Conservation (phyloP, 2,797 vertebrate genomes). For the Acridotheres tristis region DNA sequence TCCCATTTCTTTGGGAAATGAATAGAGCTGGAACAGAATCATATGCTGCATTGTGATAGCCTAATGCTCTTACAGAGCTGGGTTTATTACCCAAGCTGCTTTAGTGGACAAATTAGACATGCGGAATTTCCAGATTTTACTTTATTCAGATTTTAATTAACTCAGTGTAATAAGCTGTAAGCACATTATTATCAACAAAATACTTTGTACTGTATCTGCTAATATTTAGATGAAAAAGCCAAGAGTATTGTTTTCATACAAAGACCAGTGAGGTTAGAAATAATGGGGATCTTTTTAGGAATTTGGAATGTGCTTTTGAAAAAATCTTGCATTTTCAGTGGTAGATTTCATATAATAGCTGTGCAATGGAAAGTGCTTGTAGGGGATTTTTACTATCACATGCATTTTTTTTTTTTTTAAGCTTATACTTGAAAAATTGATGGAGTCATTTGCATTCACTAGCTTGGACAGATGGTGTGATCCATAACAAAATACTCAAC, state of each 20-base stretch:
- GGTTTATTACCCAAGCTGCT: constrained; percentile 56
- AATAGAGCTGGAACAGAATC: constrained; percentile 37
- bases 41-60: constrained; percentile 55
- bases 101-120: constrained; percentile 72
- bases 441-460: constrained; percentile 22
- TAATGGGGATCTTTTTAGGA: background rate
- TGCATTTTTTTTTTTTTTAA: background rate
- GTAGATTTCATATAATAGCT: background rate
- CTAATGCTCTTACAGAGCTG: constrained; percentile 71
- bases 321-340: constrained; percentile 28
- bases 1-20: constrained; percentile 35
- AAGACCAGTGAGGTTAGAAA: constrained; percentile 23
- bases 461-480: constrained; percentile 26
- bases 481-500: constrained; percentile 22
- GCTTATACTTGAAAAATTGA: constrained; percentile 44
- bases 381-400: background rate
- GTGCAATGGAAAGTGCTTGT: background rate
- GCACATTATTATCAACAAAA: constrained; percentile 76
- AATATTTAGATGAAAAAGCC: constrained; percentile 62
- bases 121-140: constrained; percentile 68
- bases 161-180: constrained; percentile 78
- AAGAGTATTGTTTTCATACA: constrained; percentile 49
- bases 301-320: background rate
- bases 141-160: constrained; percentile 80
- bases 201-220: constrained; percentile 52